Percentiles rank a stretch among this genome's conserved stretches.
Evolutionary conservation across 1,140 invertebrate genomes (phyloP).

Genomic region (Adoxophyes honmai): DNA sequence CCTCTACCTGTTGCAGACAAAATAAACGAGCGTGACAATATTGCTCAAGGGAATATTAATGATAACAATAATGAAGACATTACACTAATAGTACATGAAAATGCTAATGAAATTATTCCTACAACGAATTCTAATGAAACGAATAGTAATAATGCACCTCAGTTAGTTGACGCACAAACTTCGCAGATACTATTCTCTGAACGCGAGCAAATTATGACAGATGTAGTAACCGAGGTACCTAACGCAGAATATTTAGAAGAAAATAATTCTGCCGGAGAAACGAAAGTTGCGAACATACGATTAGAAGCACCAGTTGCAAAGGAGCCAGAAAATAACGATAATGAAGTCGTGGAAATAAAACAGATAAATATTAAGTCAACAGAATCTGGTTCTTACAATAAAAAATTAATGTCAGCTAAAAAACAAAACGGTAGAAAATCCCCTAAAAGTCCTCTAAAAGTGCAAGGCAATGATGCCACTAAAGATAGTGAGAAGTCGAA

Average conservation of each 20-base stretch:
- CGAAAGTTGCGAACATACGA: too few relatives aligned
- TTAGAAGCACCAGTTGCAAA: background rate
- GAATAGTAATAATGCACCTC: too few relatives aligned
- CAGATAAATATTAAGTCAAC: background rate
- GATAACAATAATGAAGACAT: too few relatives aligned
- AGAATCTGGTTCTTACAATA: background rate
- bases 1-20: conserved; percentile 43
- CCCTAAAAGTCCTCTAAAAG: background rate
- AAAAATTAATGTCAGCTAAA: background rate
- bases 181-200: too few relatives aligned
- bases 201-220: too few relatives aligned
- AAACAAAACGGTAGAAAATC: background rate
- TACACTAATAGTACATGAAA: too few relatives aligned
- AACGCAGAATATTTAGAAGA: too few relatives aligned
- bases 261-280: too few relatives aligned
- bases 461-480: background rate
- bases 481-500: conserved; percentile 40
- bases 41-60: background rate
- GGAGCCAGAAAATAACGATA: background rate
- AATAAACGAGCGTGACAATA: conserved; percentile 10
- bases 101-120: too few relatives aligned
- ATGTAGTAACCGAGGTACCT: too few relatives aligned
- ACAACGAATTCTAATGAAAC: too few relatives aligned
- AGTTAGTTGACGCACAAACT: too few relatives aligned
- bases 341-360: background rate